phyloP scores from a whole-genome alignment of 2,797 vertebrate species.

The Odontamblyopus rebecca region DNA sequence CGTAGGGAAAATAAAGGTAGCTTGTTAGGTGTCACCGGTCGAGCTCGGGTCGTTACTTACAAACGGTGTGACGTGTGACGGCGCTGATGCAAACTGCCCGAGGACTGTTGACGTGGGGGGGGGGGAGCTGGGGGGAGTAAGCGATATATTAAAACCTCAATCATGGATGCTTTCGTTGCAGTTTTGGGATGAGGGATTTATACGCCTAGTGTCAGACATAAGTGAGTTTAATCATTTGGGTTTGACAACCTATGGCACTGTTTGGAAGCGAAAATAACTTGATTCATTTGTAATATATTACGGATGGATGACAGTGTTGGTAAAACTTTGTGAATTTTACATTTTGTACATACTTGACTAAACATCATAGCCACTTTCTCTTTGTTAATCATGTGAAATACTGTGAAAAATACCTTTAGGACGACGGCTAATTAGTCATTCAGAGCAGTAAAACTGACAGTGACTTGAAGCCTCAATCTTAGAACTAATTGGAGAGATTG shows the following conservation, averaged over 20 bases:
- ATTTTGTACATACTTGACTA: no score
- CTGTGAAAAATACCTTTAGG: no score
- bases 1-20: neutral
- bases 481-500: no score
- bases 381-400: no score
- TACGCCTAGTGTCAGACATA: neutral
- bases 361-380: no score
- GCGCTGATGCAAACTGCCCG: slow-evolving; percentile 25
- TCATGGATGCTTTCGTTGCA: neutral
- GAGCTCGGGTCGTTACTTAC: slow-evolving; percentile 35
- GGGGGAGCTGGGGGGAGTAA: neutral
- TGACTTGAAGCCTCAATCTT: no score
- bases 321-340: no score
- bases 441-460: no score
- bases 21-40: slow-evolving; percentile 24
- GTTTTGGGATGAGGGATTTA: neutral
- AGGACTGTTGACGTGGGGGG: slow-evolving; percentile 13
- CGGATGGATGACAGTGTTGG: neutral
- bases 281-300: neutral
- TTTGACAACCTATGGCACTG: no score
- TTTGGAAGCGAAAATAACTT: neutral
- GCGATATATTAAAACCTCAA: neutral
- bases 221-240: neutral
- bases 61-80: slow-evolving; percentile 27
- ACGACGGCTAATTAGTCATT: no score